These are phyloP conservation scores for Gerosis bhagava DNA, from an alignment of 2,888 invertebrate species.

Conservation along the genomic window DNA sequence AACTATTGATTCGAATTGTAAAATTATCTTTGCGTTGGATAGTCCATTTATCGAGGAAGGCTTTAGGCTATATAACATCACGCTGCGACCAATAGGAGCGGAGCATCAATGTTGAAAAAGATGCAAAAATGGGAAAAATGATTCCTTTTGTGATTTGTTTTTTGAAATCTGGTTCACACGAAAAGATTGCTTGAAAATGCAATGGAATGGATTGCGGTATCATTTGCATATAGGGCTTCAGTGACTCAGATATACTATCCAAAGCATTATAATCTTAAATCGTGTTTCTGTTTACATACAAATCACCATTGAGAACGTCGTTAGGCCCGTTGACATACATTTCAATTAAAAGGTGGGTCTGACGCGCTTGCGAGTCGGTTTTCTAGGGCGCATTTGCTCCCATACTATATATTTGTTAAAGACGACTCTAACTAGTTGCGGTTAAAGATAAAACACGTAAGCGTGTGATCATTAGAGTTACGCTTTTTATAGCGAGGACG, in stretches of 20 bases:
- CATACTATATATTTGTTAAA: slow-evolving; percentile 3
- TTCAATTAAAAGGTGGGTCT: slow-evolving; percentile 19
- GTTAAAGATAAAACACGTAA: slow-evolving; percentile 3
- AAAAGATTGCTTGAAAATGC: too few species aligned
- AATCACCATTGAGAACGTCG: slow-evolving; percentile 16
- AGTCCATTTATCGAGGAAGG: too few species aligned
- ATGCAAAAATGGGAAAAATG: too few species aligned
- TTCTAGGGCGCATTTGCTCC: slow-evolving; percentile 6
- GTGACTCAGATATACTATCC: slow-evolving; percentile 7
- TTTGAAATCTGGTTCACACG: too few species aligned
- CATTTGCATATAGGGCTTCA: slow-evolving; percentile 36
- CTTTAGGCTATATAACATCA: too few species aligned
- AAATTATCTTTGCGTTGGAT: too few species aligned
- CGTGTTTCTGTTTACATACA: slow-evolving; percentile 6
- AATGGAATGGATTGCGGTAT: too few species aligned
- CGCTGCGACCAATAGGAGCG: too few species aligned
- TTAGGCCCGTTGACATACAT: slow-evolving; percentile 11
- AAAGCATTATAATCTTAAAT: slow-evolving; percentile 11
- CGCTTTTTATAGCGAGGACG: slow-evolving; percentile 2
- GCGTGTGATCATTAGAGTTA: background rate
- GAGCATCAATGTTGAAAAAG: too few species aligned
- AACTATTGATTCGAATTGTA: too few species aligned
- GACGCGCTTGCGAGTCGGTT: slow-evolving; percentile 29
- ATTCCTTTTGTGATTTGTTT: too few species aligned
- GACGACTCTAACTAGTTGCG: slow-evolving; percentile 4